phyloP scores from a whole-genome alignment of 2,797 vertebrate species.

The Champsocephalus esox region DNA sequence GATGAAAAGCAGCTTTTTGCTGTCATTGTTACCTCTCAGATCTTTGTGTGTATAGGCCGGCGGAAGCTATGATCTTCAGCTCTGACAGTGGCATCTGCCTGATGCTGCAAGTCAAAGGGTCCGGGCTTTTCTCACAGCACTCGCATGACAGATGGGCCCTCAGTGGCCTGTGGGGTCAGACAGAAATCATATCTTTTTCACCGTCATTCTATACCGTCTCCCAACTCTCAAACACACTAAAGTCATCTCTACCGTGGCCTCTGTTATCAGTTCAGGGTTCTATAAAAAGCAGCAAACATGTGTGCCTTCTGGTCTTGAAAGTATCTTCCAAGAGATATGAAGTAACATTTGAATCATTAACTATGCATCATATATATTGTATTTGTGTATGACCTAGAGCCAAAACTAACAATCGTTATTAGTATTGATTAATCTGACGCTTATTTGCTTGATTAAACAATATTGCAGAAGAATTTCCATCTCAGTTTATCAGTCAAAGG shows the following conservation, averaged over 20 bases:
- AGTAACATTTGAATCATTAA: neutral
- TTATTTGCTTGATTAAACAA: too few species aligned
- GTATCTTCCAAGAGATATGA: neutral
- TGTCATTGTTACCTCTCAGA: conserved; percentile 50
- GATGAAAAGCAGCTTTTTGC: conserved; percentile 47
- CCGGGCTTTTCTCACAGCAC: conserved; percentile 25
- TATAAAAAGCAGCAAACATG: neutral
- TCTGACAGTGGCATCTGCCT: conserved; percentile 34
- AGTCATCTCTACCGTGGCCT: neutral
- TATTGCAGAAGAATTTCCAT: too few species aligned
- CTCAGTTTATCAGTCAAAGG: too few species aligned
- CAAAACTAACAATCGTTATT: too few species aligned
- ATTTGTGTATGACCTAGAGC: neutral
- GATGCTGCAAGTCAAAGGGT: conserved; percentile 49
- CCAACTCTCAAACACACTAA: neutral
- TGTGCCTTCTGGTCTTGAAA: neutral
- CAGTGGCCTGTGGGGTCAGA: conserved; percentile 25
- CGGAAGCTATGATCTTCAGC: conserved; percentile 23
- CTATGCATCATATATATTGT: neutral
- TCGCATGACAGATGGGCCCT: conserved; percentile 18
- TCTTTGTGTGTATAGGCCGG: conserved; percentile 48
- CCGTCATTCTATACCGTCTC: conserved; percentile 12
- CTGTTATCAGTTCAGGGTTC: neutral
- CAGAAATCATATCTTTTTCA: conserved; percentile 20
- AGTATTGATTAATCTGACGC: too few species aligned